phyloP scores from a whole-genome alignment of 1,140 invertebrate species.

The Papilio helenus region DNA sequence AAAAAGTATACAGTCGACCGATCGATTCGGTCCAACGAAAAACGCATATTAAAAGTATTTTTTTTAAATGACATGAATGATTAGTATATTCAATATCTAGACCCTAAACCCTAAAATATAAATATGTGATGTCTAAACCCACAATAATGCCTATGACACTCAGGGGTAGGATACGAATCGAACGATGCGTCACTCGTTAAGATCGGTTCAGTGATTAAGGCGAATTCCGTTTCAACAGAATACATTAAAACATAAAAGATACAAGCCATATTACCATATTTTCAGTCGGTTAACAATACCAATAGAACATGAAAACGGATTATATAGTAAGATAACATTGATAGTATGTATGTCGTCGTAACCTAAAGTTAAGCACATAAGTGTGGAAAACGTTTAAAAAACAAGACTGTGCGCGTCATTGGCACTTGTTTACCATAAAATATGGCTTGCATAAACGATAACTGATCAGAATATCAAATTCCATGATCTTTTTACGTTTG shows the following conservation, averaged over 20 bases:
- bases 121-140: too few relatives aligned
- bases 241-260: too few relatives aligned
- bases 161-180: too few relatives aligned
- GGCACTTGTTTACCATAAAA: neutral
- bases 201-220: too few relatives aligned
- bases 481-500: conserved; percentile 37
- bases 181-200: too few relatives aligned
- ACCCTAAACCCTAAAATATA: neutral
- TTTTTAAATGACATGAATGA: neutral
- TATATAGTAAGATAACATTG: neutral
- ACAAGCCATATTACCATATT: too few relatives aligned
- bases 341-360: neutral
- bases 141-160: too few relatives aligned
- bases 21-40: too few relatives aligned
- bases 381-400: neutral
- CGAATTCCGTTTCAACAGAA: too few relatives aligned
- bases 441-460: conserved; percentile 3
- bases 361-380: neutral
- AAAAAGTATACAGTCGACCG: too few relatives aligned
- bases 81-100: conserved; percentile 39
- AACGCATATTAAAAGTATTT: too few relatives aligned
- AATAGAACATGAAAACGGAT: neutral
- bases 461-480: neutral
- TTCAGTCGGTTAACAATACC: neutral
- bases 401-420: neutral